phyloP scores from a whole-genome alignment of 2,888 invertebrate genomes.

The Synergus umbraculus region DNA sequence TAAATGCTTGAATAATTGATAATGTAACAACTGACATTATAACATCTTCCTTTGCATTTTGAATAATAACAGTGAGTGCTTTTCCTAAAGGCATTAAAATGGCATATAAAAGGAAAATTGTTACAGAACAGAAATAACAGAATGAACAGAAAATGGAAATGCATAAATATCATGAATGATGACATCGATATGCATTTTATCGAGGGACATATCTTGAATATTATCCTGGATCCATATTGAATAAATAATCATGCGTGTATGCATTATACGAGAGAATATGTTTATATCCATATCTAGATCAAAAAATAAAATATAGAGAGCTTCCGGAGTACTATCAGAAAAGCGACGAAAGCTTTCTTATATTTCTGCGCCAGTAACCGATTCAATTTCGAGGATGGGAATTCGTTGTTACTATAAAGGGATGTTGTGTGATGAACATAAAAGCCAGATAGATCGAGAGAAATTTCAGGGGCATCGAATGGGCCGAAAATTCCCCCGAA shows the following conservation, averaged over 20 bases:
- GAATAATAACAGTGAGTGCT: slow-evolving; percentile 13
- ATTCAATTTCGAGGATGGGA: not conserved
- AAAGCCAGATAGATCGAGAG: not conserved
- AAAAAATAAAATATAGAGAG: not conserved
- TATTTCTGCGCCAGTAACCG: too few species aligned
- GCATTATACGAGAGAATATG: not conserved
- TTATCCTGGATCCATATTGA: not conserved
- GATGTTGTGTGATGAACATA: not conserved
- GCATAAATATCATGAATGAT: slow-evolving; percentile 29
- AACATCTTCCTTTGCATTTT: not conserved
- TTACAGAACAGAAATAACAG: not conserved
- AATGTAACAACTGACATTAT: not conserved
- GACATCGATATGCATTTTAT: slow-evolving; percentile 21
- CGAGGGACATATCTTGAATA: not conserved
- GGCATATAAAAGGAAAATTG: slow-evolving; percentile 17
- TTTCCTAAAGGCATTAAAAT: not conserved
- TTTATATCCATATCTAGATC: not conserved
- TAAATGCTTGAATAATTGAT: not conserved
- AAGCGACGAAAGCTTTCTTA: too few species aligned
- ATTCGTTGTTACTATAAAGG: not conserved
- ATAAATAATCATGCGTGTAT: slow-evolving; percentile 18
- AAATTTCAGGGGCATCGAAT: not conserved
- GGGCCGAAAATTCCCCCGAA: not conserved
- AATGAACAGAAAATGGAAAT: not conserved
- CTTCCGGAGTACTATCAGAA: not conserved